Base-by-base conservation (phyloP, 2,888 invertebrate species). In the Aplocera efformata region DNA sequence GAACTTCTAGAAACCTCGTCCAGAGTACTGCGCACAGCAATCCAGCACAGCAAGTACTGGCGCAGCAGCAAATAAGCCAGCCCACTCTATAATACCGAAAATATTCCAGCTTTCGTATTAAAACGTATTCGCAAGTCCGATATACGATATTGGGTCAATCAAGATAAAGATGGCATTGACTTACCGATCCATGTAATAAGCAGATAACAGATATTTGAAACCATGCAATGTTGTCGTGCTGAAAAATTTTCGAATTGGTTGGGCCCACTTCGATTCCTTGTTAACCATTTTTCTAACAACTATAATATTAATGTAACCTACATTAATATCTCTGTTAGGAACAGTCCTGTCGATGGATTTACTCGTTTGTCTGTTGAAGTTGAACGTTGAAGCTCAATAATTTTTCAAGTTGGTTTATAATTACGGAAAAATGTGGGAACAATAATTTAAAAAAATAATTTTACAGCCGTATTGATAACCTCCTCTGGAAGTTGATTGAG, bases 151-250 rank as follows among this genome's bases (percentile, higher is more conserved):
- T 5, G 13, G 13, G 13, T 17, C 13, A 17, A 5, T 2, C 13
- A 17, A 2, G 13, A 17, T 17, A 5, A 7, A 3, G 1, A 22
- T 5, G 7, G n/a, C 22, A 27, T 6, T 27, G 10, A 62, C 74
- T 70, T 57, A 85, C 85, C 81, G 71, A 52, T 84, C 85, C 3
- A 53, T 42, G 30, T 49, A 65, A 55, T 67, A 64, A 22, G 36
- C 59, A 7, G 76, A 70, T 7, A 39, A 53, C 13, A 86, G 53
- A 62, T 86, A 86, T 52, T 86, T 88, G 43, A 86, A 84, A 4
- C 86, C 85, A 32, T 88, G 86, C 6, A 88, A 50, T 0, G 84
- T 84, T 0, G 85, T 86, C 0, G 70, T 71, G 31, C 60, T 60
- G 23, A 72, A 70, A 40, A 76, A 85, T 1, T 73, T 61, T 17